phyloP scores from a whole-genome alignment of 2,888 invertebrate species.

The Endotricha flammealis region DNA sequence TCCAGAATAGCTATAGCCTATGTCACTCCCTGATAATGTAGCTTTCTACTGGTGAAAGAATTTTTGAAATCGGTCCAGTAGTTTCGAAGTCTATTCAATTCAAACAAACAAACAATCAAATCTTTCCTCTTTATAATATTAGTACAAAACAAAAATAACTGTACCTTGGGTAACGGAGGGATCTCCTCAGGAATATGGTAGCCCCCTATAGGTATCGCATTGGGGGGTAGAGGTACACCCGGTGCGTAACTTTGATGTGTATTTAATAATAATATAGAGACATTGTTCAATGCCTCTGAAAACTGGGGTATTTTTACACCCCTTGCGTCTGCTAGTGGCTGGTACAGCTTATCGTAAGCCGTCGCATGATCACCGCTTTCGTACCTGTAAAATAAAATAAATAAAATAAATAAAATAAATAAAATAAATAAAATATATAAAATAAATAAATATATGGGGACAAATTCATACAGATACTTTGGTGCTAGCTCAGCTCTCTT shows the following conservation, averaged over 20 bases:
- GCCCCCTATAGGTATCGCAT: slow-evolving; percentile 47
- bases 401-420: not conserved
- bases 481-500: too few species aligned
- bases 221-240: slow-evolving; percentile 37
- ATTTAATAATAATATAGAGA: slow-evolving; percentile 44
- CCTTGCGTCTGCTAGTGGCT: slow-evolving; percentile 32
- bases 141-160: too few species aligned
- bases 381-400: slow-evolving; percentile 23
- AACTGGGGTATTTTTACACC: slow-evolving; percentile 36
- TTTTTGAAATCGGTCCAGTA: too few species aligned
- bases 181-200: slow-evolving; percentile 43
- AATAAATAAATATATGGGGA: too few species aligned
- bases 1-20: too few species aligned
- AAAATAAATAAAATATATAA: too few species aligned
- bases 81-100: too few species aligned
- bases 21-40: too few species aligned
- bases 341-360: slow-evolving; percentile 30
- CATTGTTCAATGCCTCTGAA: slow-evolving; percentile 29
- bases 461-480: too few species aligned
- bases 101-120: too few species aligned
- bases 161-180: slow-evolving; percentile 46
- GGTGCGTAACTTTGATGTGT: slow-evolving; percentile 40
- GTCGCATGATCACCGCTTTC: slow-evolving; percentile 13
- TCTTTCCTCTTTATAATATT: too few species aligned
- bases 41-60: too few species aligned